Evolutionary conservation across 2,797 vertebrate genomes (phyloP).

Genomic region (Oreonectes daqikongensis): DNA sequence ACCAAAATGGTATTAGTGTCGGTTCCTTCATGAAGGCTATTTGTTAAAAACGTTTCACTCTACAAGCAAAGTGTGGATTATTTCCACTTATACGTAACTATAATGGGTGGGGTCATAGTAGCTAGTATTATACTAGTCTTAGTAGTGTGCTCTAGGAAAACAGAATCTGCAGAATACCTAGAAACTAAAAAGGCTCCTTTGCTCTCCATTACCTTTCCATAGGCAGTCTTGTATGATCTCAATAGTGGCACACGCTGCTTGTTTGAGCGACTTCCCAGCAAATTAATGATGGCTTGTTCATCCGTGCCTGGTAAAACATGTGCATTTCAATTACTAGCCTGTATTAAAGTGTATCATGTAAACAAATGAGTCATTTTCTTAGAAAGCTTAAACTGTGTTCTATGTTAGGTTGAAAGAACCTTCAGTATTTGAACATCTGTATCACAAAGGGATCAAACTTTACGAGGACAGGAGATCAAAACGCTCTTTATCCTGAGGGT

Average conservation of each 20-base stretch:
- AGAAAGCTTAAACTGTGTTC: constrained; percentile 5
- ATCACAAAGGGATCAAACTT: constrained; percentile 2
- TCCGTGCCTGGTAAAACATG: constrained; percentile 85
- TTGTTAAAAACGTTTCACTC: background rate
- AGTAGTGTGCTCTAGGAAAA: background rate
- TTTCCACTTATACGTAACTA: background rate
- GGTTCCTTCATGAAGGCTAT: too few species aligned
- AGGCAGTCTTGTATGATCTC: constrained; percentile 91
- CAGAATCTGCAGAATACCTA: background rate
- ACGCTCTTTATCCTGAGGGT: background rate
- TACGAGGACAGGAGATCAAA: too few species aligned
- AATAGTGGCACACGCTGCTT: constrained; percentile 88
- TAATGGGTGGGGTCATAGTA: background rate
- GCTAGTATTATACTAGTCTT: background rate
- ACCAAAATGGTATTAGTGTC: too few species aligned
- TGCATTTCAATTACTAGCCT: constrained; percentile 32
- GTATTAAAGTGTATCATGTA: background rate
- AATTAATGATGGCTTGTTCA: constrained; percentile 93
- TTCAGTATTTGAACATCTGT: background rate
- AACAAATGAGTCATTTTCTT: background rate
- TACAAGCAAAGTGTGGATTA: background rate
- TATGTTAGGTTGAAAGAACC: background rate
- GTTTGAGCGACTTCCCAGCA: constrained; percentile 89
- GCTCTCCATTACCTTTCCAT: constrained; percentile 86
- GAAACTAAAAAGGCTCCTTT: background rate